Conservation (phyloP, 1,140 invertebrate species). For the Belonocnema kinseyi region DNA sequence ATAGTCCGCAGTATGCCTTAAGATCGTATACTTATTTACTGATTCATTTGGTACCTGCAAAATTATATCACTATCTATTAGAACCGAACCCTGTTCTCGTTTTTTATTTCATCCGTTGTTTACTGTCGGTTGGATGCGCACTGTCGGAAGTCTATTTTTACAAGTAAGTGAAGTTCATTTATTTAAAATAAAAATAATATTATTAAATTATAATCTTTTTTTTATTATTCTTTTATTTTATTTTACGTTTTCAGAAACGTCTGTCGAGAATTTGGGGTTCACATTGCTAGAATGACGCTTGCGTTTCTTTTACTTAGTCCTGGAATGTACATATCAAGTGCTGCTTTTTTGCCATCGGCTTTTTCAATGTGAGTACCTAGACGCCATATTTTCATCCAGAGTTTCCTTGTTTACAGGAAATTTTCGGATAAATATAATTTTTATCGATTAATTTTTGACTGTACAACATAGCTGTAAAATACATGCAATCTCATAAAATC, state of each 20-base stretch:
- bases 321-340: constrained; percentile 93
- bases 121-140: constrained; percentile 88
- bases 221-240: constrained; percentile 34
- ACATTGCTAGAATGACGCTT: constrained; percentile 89
- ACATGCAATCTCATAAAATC: no score
- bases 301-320: constrained; percentile 89
- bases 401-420: constrained; percentile 21
- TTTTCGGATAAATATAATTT: neutral
- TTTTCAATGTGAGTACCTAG: constrained; percentile 87
- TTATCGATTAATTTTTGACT: no score
- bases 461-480: no score
- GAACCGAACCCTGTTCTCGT: constrained; percentile 88
- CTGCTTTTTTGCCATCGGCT: constrained; percentile 94
- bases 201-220: constrained; percentile 21
- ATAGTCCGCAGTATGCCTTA: constrained; percentile 95
- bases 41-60: constrained; percentile 91
- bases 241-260: constrained; percentile 82
- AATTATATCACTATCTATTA: constrained; percentile 85
- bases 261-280: constrained; percentile 91
- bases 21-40: constrained; percentile 95
- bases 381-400: constrained; percentile 31
- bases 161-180: constrained; percentile 80
- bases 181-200: constrained; percentile 35
- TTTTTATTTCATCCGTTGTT: constrained; percentile 92
- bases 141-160: constrained; percentile 95